phyloP scores from a whole-genome alignment of 2,888 invertebrate species.

The Pristionchus arcanus region DNA sequence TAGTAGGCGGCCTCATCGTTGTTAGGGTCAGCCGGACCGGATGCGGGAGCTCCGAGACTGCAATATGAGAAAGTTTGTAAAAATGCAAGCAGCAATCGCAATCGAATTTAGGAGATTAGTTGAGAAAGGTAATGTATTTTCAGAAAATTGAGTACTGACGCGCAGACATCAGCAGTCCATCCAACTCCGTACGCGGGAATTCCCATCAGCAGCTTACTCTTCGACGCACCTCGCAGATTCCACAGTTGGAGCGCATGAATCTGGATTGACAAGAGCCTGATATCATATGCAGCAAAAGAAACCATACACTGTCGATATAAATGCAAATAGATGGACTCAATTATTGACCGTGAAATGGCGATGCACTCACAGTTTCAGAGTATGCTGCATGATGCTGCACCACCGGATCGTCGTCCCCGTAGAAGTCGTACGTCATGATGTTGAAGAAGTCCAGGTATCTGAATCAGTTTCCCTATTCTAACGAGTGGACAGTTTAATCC shows the following conservation, averaged over 20 bases:
- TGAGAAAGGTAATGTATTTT: background rate
- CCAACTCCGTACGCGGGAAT: conserved; percentile 67
- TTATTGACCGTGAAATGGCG: no score
- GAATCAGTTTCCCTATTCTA: background rate
- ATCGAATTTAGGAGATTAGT: background rate
- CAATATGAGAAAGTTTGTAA: background rate
- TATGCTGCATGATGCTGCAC: background rate
- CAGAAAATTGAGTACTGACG: background rate
- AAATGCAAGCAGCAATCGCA: background rate
- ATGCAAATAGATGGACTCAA: background rate
- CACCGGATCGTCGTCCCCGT: background rate
- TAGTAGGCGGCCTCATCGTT: conserved; percentile 95
- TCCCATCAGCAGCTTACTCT: conserved; percentile 63
- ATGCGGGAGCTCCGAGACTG: background rate
- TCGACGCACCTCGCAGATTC: conserved; percentile 65
- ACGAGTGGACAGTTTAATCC: no score
- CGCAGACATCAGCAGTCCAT: conserved; percentile 59
- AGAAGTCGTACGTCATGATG: conserved; percentile 49
- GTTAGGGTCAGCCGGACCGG: conserved; percentile 81
- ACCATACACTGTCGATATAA: no score
- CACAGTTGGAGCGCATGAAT: conserved; percentile 88
- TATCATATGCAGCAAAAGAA: no score
- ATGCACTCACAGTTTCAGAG: conserved; percentile 45
- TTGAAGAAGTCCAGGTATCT: conserved; percentile 27
- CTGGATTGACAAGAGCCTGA: background rate